Percentiles rank a stretch among this genome's conserved stretches.
These are phyloP conservation scores for Abrostola tripartita DNA, from an alignment of 2,888 invertebrate species.

Conservation along the genomic window DNA sequence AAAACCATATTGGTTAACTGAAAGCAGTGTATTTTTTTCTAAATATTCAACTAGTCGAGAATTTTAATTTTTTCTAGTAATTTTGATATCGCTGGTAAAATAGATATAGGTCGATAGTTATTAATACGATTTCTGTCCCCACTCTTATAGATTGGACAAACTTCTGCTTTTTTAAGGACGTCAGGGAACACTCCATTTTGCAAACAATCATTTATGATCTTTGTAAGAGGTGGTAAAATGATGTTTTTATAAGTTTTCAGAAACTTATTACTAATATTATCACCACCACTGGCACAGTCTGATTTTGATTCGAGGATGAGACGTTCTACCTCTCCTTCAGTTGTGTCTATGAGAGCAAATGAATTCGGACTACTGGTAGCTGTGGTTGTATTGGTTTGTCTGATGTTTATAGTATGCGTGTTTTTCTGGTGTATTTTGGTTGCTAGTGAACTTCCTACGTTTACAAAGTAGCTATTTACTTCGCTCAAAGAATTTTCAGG, in stretches of 20 bases:
- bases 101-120: no score
- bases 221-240: conserved; percentile 9
- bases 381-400: neutral
- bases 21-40: conserved; percentile 1
- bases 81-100: no score
- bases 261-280: conserved; percentile 2
- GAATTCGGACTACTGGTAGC: neutral
- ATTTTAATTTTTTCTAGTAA: conserved; percentile 6
- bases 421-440: neutral
- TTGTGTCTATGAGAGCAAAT: conserved; percentile 5
- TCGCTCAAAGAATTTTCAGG: conserved; percentile 6
- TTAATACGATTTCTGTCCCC: no score
- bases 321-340: conserved; percentile 8
- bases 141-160: conserved; percentile 5
- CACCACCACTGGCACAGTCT: conserved; percentile 7
- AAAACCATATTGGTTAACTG: conserved; percentile 2
- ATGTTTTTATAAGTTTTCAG: conserved; percentile 4
- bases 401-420: conserved; percentile 3
- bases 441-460: conserved; percentile 10
- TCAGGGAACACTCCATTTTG: conserved; percentile 10
- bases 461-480: conserved; percentile 12
- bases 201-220: conserved; percentile 6
- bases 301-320: neutral
- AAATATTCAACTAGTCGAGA: neutral
- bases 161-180: conserved; percentile 4